Evolutionary conservation across 2,113 vertebrate species (phyloP).

Genomic region (Myotis davidii): DNA sequence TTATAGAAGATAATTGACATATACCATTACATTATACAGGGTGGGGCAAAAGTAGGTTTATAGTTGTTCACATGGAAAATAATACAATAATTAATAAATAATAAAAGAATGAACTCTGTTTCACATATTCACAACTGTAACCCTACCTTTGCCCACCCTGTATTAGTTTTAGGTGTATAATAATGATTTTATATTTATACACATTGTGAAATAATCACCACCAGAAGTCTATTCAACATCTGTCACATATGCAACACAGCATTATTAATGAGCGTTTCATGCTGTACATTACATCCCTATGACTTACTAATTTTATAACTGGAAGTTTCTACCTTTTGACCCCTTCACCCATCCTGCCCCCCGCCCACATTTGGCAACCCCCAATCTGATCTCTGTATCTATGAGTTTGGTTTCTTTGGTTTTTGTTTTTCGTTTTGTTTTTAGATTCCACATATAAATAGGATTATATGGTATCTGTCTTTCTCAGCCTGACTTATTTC

Average conservation of each 20-base stretch:
- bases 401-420: background rate
- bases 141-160: background rate
- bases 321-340: background rate
- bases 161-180: background rate
- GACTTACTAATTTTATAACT: background rate
- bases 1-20: background rate
- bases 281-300: too few relatives aligned
- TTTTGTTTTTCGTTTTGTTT: background rate
- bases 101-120: background rate
- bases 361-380: background rate
- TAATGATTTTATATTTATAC: background rate
- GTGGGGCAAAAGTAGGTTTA: background rate
- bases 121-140: background rate
- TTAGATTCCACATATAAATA: background rate
- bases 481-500: background rate
- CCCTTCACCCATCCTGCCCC: background rate
- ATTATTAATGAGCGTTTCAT: background rate
- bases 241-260: background rate
- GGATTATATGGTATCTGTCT: background rate
- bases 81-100: background rate
- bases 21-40: background rate
- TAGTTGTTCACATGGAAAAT: background rate
- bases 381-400: background rate
- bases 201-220: background rate
- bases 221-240: background rate